Evolutionary conservation across 2,888 invertebrate genomes (phyloP).

Genomic region (Odontocerum albicorne): DNA sequence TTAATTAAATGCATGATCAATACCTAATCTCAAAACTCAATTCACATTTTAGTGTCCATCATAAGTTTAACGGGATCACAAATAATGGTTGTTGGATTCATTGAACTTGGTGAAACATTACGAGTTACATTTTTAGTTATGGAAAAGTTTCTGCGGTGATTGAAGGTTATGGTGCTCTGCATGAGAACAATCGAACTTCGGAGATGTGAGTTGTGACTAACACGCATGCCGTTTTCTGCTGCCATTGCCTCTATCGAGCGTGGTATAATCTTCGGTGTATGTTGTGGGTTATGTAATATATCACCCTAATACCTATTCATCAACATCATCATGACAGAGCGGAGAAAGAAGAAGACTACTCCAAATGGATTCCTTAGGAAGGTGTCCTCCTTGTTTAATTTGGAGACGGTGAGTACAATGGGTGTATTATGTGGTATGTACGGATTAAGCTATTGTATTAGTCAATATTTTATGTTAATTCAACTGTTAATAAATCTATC

Average conservation of each 20-base stretch:
- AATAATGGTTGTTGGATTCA: constrained; percentile 15
- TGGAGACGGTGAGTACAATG: constrained; percentile 73
- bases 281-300: constrained; percentile 34
- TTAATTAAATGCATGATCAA: too few relatives aligned
- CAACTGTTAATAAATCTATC: too few relatives aligned
- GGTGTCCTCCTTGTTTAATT: constrained; percentile 84
- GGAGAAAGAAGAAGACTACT: constrained; percentile 59
- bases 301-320: constrained; percentile 6
- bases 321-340: constrained; percentile 55
- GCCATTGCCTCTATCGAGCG: constrained; percentile 8
- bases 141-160: constrained; percentile 32
- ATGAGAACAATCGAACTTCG: constrained; percentile 22
- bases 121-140: constrained; percentile 27
- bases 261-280: constrained; percentile 24
- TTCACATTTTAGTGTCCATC: constrained; percentile 9
- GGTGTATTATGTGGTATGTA: neutral
- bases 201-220: constrained; percentile 35
- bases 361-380: constrained; percentile 81
- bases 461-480: too few relatives aligned
- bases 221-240: constrained; percentile 31
- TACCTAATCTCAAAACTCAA: too few relatives aligned
- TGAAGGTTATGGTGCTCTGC: constrained; percentile 33
- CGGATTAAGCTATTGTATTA: too few relatives aligned
- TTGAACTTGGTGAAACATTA: constrained; percentile 21
- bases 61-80: constrained; percentile 9